A percentile compares a stretch with the other conserved stretches of the same genome.
Evolutionary conservation across 2,888 invertebrate genomes (phyloP).

Genomic region (Malthinus seriepunctatus): DNA sequence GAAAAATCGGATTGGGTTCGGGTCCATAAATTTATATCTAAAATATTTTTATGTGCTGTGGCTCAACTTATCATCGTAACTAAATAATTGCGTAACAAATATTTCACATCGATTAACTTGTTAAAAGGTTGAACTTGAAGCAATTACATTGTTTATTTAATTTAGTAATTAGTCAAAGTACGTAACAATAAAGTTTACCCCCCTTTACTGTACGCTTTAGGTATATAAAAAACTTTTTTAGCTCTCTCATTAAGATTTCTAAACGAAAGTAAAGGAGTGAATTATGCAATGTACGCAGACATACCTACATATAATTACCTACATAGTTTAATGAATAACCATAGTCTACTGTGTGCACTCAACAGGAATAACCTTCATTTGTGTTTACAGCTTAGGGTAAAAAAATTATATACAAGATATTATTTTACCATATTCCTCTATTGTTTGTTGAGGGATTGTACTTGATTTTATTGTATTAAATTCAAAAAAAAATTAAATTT

Average conservation of each 20-base stretch:
- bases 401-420: slow-evolving; percentile 22
- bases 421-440: background rate
- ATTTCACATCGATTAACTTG: background rate
- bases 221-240: no score
- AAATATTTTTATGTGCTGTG: no score
- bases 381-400: slow-evolving; percentile 35
- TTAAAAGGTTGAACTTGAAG: slow-evolving; percentile 1
- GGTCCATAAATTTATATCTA: no score
- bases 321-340: slow-evolving; percentile 33
- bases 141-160: no score
- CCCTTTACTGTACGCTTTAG: no score
- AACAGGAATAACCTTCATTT: slow-evolving; percentile 40
- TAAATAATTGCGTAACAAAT: background rate
- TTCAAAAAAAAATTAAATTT: no score
- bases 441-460: background rate
- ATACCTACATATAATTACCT: slow-evolving; percentile 24
- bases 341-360: slow-evolving; percentile 36
- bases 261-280: slow-evolving; percentile 20
- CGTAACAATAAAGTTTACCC: no score
- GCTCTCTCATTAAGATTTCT: background rate
- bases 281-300: slow-evolving; percentile 18
- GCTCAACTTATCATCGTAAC: no score
- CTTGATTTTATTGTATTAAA: slow-evolving; percentile 6
- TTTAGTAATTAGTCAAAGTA: no score
- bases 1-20: no score